Evolutionary conservation across 2,113 vertebrate species (phyloP).

Genomic region (Monopterus albus): DNA sequence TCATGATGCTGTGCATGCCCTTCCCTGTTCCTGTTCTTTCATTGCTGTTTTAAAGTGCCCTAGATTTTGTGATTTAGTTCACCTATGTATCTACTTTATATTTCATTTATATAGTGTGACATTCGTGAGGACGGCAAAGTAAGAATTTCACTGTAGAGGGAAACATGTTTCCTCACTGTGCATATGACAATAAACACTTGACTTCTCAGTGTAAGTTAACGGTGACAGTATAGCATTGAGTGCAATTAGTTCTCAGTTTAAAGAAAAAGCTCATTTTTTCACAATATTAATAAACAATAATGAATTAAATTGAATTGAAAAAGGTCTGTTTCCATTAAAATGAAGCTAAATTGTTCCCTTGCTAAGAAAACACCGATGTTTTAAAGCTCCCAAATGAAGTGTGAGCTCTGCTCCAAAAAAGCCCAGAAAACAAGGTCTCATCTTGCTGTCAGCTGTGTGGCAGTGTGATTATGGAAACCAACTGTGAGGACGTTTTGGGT

Average conservation of each 20-base stretch:
- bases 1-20: neutral
- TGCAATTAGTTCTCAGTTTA: neutral
- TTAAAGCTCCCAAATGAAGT: neutral
- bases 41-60: too few relatives aligned
- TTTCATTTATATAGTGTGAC: too few relatives aligned
- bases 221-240: neutral
- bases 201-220: too few relatives aligned
- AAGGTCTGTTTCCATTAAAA: neutral
- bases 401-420: slow-evolving; percentile 1
- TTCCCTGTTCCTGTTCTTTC: too few relatives aligned
- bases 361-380: slow-evolving; percentile 6
- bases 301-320: neutral
- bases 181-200: too few relatives aligned
- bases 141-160: too few relatives aligned
- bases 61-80: too few relatives aligned
- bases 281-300: neutral
- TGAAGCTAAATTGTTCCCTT: neutral
- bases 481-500: slow-evolving; percentile 74
- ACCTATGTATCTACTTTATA: too few relatives aligned
- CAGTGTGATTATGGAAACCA: slow-evolving; percentile 75
- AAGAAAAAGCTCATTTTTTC: neutral
- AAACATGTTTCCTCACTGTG: too few relatives aligned
- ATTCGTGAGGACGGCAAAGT: too few relatives aligned
- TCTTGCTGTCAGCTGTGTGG: slow-evolving; percentile 71
- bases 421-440: slow-evolving; percentile 43